Evolutionary conservation across 1,140 invertebrate genomes (phyloP).

Genomic region (Pristionchus pacificus): DNA sequence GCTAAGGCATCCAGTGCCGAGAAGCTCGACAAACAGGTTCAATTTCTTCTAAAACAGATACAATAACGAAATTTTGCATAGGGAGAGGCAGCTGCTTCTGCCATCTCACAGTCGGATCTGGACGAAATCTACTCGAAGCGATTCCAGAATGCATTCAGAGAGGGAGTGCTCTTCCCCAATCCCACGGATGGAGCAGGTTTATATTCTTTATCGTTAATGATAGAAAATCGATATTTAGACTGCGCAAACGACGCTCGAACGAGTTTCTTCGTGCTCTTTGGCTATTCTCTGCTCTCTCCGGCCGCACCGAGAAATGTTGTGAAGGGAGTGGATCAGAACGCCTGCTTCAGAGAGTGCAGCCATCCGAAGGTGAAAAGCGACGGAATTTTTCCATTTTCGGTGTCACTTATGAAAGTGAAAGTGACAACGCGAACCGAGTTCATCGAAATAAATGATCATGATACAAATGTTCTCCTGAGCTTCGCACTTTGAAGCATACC

Average conservation of each 20-base stretch:
- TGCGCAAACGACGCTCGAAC: not conserved
- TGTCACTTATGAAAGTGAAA: too few relatives aligned
- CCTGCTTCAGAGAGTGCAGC: not conserved
- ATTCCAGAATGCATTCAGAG: not conserved
- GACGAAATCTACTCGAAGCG: not conserved
- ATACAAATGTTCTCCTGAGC: too few relatives aligned
- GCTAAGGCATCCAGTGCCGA: not conserved
- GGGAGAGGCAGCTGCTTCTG: not conserved
- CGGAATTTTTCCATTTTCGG: too few relatives aligned
- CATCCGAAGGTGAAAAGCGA: not conserved
- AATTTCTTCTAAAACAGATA: too few relatives aligned
- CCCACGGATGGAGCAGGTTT: too few relatives aligned
- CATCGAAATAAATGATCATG: too few relatives aligned
- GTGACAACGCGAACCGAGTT: too few relatives aligned
- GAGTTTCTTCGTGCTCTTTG: not conserved
- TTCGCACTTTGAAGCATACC: too few relatives aligned
- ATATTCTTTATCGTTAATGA: too few relatives aligned
- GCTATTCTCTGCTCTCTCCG: not conserved
- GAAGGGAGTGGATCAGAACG: not conserved
- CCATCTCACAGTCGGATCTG: not conserved
- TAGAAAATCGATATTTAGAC: too few relatives aligned
- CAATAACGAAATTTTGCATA: too few relatives aligned
- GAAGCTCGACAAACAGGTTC: not conserved
- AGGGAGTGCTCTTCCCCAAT: not conserved
- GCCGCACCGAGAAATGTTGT: not conserved